Conservation (phyloP, 2,888 invertebrate genomes). For the Podotricha telesiphe region DNA sequence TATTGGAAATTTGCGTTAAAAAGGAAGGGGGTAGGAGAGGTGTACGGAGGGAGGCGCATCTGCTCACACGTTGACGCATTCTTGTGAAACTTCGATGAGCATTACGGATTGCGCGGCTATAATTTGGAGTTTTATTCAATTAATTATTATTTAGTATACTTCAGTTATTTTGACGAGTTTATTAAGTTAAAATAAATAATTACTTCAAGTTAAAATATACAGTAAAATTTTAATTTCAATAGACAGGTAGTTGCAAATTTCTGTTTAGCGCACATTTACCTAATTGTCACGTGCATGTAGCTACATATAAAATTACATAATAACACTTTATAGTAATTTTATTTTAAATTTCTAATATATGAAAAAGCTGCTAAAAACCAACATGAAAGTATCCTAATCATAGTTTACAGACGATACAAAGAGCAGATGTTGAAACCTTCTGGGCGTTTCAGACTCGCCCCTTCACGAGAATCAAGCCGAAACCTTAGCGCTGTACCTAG, state of each 20-base stretch:
- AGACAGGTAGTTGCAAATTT: not conserved
- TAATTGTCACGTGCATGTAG: too few relatives aligned
- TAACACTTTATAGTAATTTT: too few relatives aligned
- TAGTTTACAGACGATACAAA: slow-evolving; percentile 9
- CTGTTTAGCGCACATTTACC: too few relatives aligned
- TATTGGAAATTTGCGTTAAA: slow-evolving; percentile 54
- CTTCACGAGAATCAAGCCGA: slow-evolving; percentile 59
- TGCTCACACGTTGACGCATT: slow-evolving; percentile 76
- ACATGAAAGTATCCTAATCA: not conserved
- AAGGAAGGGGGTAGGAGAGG: slow-evolving; percentile 49
- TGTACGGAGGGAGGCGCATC: slow-evolving; percentile 59
- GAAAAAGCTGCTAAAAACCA: too few relatives aligned
- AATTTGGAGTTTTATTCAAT: slow-evolving; percentile 8
- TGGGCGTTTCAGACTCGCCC: slow-evolving; percentile 56
- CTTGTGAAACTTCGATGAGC: slow-evolving; percentile 74
- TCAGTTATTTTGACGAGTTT: not conserved
- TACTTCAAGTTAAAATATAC: not conserved
- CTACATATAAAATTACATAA: too few relatives aligned
- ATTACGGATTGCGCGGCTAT: slow-evolving; percentile 50
- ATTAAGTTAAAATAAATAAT: not conserved
- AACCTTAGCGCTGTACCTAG: slow-evolving; percentile 47
- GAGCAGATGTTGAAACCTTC: slow-evolving; percentile 45
- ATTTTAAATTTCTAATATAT: too few relatives aligned
- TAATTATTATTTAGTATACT: not conserved
- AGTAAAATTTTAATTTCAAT: too few relatives aligned